phyloP scores from a whole-genome alignment of 2,888 invertebrate species.

The Argyresthia albistria region DNA sequence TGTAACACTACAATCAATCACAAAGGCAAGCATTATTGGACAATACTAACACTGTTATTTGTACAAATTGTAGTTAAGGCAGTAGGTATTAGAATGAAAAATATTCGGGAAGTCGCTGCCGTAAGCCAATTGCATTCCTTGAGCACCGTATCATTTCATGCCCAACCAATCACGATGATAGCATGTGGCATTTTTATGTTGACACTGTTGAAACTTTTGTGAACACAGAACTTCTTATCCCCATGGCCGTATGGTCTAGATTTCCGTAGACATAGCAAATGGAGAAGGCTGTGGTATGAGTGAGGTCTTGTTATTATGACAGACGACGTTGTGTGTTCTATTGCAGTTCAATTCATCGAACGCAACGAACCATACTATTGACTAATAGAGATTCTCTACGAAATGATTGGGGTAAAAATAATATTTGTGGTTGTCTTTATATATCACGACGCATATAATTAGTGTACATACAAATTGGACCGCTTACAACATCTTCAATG shows the following conservation, averaged over 20 bases:
- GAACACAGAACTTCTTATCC: too few relatives aligned
- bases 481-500: too few relatives aligned
- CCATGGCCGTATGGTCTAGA: too few relatives aligned
- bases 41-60: neutral
- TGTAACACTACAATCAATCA: neutral
- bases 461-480: too few relatives aligned
- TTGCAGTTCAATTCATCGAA: neutral
- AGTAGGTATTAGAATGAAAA: neutral
- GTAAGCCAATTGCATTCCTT: conserved; percentile 5
- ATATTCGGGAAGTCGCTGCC: conserved; percentile 12
- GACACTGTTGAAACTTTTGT: neutral
- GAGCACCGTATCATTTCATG: conserved; percentile 13
- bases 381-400: neutral
- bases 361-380: neutral
- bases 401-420: neutral
- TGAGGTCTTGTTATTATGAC: too few relatives aligned
- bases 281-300: too few relatives aligned
- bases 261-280: too few relatives aligned
- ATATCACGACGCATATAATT: too few relatives aligned
- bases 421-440: too few relatives aligned
- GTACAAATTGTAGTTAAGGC: neutral
- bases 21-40: neutral
- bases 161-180: conserved; percentile 17
- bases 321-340: neutral
- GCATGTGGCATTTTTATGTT: conserved; percentile 14